phyloP scores from a whole-genome alignment of 2,113 vertebrate genomes.

The Leptocoma aspasia region DNA sequence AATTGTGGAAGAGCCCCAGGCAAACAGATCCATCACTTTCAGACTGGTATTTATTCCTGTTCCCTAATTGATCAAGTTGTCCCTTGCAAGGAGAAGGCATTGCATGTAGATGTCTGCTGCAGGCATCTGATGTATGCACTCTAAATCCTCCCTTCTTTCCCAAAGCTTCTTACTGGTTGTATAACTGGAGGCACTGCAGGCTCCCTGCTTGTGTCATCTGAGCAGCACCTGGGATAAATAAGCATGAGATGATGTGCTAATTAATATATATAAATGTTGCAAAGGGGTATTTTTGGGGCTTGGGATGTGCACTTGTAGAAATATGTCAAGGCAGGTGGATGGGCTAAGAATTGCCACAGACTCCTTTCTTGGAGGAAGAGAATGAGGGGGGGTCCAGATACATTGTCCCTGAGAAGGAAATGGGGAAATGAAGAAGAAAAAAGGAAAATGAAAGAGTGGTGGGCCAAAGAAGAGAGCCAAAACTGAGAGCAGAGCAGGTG shows the following conservation, averaged over 20 bases:
- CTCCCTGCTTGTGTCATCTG: background rate
- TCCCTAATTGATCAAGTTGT: background rate
- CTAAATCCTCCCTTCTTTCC: background rate
- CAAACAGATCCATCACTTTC: conserved; percentile 96
- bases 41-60: conserved; percentile 87
- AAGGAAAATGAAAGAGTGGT: background rate
- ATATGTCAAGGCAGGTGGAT: background rate
- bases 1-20: conserved; percentile 95
- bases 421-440: background rate
- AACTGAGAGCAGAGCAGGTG: background rate
- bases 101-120: background rate
- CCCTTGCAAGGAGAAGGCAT: background rate
- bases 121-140: background rate
- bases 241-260: background rate
- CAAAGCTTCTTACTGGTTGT: background rate
- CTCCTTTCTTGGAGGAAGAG: background rate
- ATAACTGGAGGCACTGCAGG: background rate
- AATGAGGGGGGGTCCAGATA: background rate
- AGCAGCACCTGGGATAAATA: background rate
- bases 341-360: background rate
- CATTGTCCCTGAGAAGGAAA: background rate
- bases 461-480: background rate
- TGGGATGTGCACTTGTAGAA: background rate
- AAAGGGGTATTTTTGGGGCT: background rate
- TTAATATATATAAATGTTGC: background rate